Evolutionary conservation across 2,888 invertebrate species (phyloP), one percentile per base, ranked within the genome.

Genomic region (Girardia tigrina): DNA sequence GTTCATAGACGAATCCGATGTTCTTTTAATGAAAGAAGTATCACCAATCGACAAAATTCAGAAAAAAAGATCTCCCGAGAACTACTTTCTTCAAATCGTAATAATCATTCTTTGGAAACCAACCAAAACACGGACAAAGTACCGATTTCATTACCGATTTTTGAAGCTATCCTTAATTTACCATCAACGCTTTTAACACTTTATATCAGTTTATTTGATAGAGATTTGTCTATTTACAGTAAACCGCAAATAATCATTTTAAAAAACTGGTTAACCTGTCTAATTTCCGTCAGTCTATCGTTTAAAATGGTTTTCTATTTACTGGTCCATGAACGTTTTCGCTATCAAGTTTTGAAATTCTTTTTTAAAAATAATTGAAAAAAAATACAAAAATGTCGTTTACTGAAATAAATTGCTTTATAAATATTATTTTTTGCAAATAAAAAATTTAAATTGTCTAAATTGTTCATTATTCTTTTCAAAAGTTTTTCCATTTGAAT

Each of bases 191-290:
- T 56, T 56, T 56, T 56, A 23, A 56, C 56, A 20, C 23, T 56
- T 20, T 56, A 56, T 23, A 56, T 56, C n/a, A 56, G 56, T n/a
- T 56, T 56, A 56, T 56, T 56, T 56, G 56, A 56, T 56, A 56
- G 20, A 16, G 56, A 56, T 56, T 16, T 56, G 4, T 20, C 23
- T 56, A 23, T 56, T 12, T 56, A 56, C 23, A 4, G 56, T 20
- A 56, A 4, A 56, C n/a, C n/a, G 4, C 8, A 56, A 56, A 56
- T 56, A 12, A 56, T 56, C 23, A 56, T 16, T 56, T 56, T 56
- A 56, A 56, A 4, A 20, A 56, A 56, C 23, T 56, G 56, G 6
- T 16, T 56, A n/a, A 23, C 56, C n/a, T 56, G 4, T 56, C 23
- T 56, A 56, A 56, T 56, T 56, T 56, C 56, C 4, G 20, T 56